phyloP scores from a whole-genome alignment of 2,888 invertebrate species.

The Synergus umbraculus region DNA sequence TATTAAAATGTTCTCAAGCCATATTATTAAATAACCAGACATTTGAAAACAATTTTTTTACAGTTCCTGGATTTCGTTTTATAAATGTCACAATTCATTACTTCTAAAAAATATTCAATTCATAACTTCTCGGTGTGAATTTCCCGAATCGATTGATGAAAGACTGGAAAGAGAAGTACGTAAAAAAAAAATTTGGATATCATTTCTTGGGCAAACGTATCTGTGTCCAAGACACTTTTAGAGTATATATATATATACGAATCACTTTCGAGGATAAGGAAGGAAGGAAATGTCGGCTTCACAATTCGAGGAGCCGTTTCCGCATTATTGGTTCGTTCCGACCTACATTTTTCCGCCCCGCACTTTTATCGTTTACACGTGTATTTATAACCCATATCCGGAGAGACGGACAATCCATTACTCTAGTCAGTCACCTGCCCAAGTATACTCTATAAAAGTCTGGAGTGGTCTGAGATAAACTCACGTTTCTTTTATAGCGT shows the following conservation, averaged over 20 bases:
- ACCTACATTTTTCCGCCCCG: conserved; percentile 16
- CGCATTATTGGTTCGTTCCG: conserved; percentile 2
- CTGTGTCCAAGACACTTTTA: neutral
- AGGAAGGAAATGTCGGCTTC: neutral
- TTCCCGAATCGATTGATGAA: neutral
- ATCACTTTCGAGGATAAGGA: neutral
- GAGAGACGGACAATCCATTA: conserved; percentile 16
- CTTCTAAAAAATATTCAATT: neutral
- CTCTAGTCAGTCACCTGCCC: neutral
- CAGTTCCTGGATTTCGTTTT: neutral
- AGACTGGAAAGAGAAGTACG: neutral
- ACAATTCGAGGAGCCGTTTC: neutral
- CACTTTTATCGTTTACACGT: conserved; percentile 4
- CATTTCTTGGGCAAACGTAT: neutral
- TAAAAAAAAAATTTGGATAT: neutral
- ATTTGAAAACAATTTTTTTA: neutral
- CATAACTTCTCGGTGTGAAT: neutral
- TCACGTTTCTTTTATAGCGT: conserved; percentile 4
- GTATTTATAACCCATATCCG: neutral
- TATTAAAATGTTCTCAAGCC: no score
- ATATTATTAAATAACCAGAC: no score
- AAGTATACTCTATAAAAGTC: neutral
- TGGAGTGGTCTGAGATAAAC: conserved; percentile 1
- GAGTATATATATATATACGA: neutral
- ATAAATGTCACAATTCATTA: neutral